These are phyloP conservation scores for Pollenia angustigena DNA, from an alignment of 2,888 invertebrate genomes.

Conservation along the genomic window DNA sequence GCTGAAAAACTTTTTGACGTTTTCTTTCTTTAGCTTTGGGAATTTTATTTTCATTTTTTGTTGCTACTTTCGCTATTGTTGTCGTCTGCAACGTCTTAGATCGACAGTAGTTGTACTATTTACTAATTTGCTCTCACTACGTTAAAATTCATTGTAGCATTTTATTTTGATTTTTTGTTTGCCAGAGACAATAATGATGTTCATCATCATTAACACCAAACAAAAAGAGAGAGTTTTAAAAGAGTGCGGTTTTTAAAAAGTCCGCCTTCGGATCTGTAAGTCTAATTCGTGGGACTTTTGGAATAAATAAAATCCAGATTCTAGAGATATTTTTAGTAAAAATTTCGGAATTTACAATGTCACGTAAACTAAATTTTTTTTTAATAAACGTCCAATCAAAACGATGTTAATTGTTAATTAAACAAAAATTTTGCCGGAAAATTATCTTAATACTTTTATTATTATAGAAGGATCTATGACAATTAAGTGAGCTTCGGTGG, in stretches of 20 bases:
- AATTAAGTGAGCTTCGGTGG: no score
- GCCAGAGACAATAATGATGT: neutral
- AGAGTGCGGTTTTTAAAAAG: neutral
- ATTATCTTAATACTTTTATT: no score
- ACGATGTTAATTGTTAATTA: no score
- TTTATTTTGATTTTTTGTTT: constrained; percentile 29
- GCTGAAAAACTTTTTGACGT: constrained; percentile 1
- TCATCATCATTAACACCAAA: constrained; percentile 14
- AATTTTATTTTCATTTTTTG: constrained; percentile 7
- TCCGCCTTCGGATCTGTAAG: no score
- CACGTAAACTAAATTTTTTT: no score
- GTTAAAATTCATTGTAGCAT: constrained; percentile 42
- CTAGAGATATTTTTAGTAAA: no score
- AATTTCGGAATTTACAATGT: no score
- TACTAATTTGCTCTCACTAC: constrained; percentile 45
- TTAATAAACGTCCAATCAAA: no score
- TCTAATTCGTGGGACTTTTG: no score
- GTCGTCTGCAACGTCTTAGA: neutral
- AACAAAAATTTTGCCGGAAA: no score
- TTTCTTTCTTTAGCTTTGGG: constrained; percentile 11
- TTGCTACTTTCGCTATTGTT: neutral
- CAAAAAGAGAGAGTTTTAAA: neutral
- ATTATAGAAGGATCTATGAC: no score
- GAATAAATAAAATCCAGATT: no score
- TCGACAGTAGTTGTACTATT: constrained; percentile 12